Conservation (phyloP, 2,113 vertebrate genomes). For the Turdus rufiventris region DNA sequence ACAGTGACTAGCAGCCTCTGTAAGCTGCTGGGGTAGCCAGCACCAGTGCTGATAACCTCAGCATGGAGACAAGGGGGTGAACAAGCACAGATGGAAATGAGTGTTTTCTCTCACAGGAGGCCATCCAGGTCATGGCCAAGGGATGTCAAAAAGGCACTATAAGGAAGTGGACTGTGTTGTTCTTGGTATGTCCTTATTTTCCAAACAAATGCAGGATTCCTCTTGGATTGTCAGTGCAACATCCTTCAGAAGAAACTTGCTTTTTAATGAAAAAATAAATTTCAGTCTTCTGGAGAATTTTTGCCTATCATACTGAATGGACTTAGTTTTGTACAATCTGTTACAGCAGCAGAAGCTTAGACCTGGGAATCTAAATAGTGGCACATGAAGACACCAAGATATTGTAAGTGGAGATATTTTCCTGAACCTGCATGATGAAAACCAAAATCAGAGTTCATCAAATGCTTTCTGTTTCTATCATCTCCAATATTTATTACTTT, state of each 20-base stretch:
- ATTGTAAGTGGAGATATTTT: not conserved
- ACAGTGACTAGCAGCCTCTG: not conserved
- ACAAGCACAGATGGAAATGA: not conserved
- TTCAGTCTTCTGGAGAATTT: not conserved
- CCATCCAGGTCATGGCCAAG: not conserved
- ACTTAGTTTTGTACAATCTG: not conserved
- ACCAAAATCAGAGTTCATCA: not conserved
- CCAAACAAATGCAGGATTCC: not conserved
- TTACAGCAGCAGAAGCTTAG: not conserved
- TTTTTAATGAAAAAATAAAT: not conserved
- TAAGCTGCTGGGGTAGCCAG: not conserved
- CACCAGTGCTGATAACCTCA: not conserved
- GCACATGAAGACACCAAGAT: not conserved
- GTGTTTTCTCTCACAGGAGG: not conserved
- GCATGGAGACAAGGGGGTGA: not conserved
- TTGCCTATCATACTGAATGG: not conserved
- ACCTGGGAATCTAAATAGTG: not conserved
- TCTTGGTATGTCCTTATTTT: not conserved
- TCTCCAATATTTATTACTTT: not conserved
- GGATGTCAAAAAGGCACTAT: not conserved
- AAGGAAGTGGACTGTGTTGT: not conserved
- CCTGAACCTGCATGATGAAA: not conserved
- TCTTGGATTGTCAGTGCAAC: not conserved
- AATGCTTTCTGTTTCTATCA: not conserved
- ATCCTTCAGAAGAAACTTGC: not conserved